These are phyloP conservation scores for Eulithis prunata DNA, from an alignment of 2,888 invertebrate genomes.

Conservation along the genomic window DNA sequence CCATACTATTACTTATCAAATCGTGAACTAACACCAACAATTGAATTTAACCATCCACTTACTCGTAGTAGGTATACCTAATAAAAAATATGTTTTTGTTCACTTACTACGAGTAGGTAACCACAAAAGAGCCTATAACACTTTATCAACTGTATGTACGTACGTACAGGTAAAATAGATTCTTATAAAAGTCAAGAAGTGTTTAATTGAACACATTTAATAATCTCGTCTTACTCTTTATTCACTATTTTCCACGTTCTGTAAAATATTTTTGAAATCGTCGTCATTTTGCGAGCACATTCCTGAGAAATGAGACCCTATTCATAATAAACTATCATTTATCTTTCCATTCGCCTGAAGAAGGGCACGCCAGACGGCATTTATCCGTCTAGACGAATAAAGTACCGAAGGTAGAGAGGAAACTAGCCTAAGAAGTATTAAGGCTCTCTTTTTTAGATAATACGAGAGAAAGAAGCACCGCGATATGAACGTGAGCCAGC, in stretches of 20 bases:
- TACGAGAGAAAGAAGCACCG: too few relatives aligned
- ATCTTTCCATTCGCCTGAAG: slow-evolving; percentile 1
- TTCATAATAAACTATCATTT: slow-evolving; percentile 9
- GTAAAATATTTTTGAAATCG: slow-evolving; percentile 4
- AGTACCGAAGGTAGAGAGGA: not conserved
- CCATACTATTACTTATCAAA: too few relatives aligned
- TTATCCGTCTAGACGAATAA: slow-evolving; percentile 17
- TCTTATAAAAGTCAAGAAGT: not conserved
- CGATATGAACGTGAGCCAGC: too few relatives aligned
- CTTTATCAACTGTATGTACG: too few relatives aligned
- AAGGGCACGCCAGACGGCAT: slow-evolving; percentile 2
- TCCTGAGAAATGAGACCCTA: slow-evolving; percentile 13
- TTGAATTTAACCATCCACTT: too few relatives aligned
- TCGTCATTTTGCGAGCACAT: slow-evolving; percentile 5
- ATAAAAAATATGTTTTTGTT: too few relatives aligned
- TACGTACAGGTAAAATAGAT: too few relatives aligned
- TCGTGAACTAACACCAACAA: too few relatives aligned
- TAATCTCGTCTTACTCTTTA: not conserved
- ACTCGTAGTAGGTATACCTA: too few relatives aligned
- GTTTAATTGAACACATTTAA: not conserved
- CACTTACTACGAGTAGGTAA: too few relatives aligned
- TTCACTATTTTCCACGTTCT: not conserved
- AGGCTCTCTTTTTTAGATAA: too few relatives aligned
- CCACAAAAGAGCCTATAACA: too few relatives aligned
- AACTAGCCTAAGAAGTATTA: not conserved